Evolutionary conservation across 2,888 invertebrate genomes (phyloP).

Genomic region (Lasius platythorax): DNA sequence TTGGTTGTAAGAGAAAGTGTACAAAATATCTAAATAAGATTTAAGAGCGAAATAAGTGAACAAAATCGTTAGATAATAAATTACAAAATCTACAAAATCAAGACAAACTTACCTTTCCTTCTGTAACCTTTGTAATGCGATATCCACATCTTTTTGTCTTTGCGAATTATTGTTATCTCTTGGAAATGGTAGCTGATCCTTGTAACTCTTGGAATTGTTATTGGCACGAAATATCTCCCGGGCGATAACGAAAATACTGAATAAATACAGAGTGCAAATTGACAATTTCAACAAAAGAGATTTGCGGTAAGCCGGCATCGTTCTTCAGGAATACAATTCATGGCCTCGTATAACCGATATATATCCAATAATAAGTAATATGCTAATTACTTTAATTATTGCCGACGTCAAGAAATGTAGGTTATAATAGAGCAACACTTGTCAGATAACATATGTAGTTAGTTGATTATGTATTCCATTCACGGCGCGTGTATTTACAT

Average conservation of each 20-base stretch:
- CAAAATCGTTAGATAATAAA: not conserved
- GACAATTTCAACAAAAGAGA: conserved; percentile 62
- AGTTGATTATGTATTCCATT: not conserved
- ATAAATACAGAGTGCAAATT: conserved; percentile 70
- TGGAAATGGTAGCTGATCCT: not conserved
- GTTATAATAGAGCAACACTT: conserved; percentile 26
- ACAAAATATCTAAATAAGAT: not conserved
- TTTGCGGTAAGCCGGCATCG: conserved; percentile 70
- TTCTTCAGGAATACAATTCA: conserved; percentile 50
- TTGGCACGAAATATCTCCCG: conserved; percentile 61
- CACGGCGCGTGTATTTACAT: not conserved
- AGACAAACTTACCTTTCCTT: conserved; percentile 27
- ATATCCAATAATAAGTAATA: not conserved
- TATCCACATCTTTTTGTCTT: conserved; percentile 13
- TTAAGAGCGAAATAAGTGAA: not conserved
- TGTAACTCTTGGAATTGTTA: conserved; percentile 1
- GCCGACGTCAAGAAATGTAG: not conserved
- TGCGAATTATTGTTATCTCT: not conserved
- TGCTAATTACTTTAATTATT: not conserved
- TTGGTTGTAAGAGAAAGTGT: not conserved
- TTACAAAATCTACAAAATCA: not conserved
- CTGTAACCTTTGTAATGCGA: conserved; percentile 1
- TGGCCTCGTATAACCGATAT: not conserved
- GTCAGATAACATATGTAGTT: not conserved
- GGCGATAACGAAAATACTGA: conserved; percentile 71